phyloP scores from a whole-genome alignment of 2,797 vertebrate species.

The Lateolabrax maculatus region DNA sequence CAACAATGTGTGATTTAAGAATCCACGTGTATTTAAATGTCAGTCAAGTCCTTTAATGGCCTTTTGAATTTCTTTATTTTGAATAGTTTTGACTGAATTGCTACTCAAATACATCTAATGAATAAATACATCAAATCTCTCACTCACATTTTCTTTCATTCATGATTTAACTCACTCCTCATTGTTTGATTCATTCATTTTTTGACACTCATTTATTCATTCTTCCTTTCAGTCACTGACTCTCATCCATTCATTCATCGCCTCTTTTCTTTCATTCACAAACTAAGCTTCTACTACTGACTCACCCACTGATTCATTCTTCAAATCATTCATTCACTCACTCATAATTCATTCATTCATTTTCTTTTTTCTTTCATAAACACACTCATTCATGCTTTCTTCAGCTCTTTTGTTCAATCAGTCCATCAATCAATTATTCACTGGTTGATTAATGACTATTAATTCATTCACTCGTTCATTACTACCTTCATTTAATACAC shows the following conservation, averaged over 20 bases:
- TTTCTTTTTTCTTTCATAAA: neutral
- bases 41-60: neutral
- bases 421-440: neutral
- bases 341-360: neutral
- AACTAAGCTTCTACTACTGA: neutral
- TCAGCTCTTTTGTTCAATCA: neutral
- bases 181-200: neutral
- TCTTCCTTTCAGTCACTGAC: constrained; percentile 7
- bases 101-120: neutral
- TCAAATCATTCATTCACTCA: neutral
- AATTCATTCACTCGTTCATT: constrained; percentile 2
- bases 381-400: neutral
- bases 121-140: neutral
- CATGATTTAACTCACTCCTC: neutral
- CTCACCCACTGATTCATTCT: constrained; percentile 5
- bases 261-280: constrained; percentile 32
- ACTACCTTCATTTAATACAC: neutral
- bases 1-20: neutral
- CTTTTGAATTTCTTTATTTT: constrained; percentile 5
- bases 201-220: neutral
- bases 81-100: neutral
- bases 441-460: neutral
- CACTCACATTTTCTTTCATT: neutral
- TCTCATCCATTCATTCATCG: constrained; percentile 30
- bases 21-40: neutral